These are phyloP conservation scores for Alligator sinensis DNA, from an alignment of 2,113 vertebrate species.

Conservation along the genomic window DNA sequence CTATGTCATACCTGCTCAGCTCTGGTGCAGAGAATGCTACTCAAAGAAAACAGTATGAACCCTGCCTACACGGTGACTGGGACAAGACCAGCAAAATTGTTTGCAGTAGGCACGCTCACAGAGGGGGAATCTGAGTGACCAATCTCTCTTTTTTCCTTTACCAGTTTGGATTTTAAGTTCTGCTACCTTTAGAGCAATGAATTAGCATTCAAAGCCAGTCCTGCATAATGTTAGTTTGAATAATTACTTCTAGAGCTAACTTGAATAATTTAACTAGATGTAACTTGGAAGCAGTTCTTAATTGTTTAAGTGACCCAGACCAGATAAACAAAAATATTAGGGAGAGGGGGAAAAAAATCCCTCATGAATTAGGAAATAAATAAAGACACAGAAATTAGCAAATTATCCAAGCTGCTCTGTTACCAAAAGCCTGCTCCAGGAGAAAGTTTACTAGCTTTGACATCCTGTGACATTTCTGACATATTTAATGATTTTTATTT, in stretches of 20 bases:
- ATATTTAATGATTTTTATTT: not conserved
- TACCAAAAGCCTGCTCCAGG: not conserved
- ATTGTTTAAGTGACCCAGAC: not conserved
- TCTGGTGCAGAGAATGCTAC: not conserved
- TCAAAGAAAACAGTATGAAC: no score
- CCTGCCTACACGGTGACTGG: not conserved
- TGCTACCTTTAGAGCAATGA: not conserved
- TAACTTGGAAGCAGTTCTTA: not conserved
- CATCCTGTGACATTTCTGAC: not conserved
- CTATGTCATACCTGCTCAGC: not conserved
- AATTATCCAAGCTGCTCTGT: not conserved
- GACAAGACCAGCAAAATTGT: not conserved
- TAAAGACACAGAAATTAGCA: not conserved
- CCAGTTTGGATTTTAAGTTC: not conserved
- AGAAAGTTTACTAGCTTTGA: not conserved
- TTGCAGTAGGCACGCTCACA: not conserved
- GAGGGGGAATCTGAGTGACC: not conserved
- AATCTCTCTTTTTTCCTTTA: not conserved
- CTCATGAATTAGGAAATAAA: slow-evolving; percentile 24
- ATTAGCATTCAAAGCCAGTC: not conserved
- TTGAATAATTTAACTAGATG: not conserved
- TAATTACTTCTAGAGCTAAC: no score
- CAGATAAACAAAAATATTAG: not conserved
- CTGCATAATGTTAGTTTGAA: not conserved
- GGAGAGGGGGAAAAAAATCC: not conserved